Percentiles rank a stretch among this genome's conserved stretches.
These are phyloP conservation scores for Dinomys branickii DNA, from an alignment of 2,113 vertebrate genomes.

Conservation along the genomic window DNA sequence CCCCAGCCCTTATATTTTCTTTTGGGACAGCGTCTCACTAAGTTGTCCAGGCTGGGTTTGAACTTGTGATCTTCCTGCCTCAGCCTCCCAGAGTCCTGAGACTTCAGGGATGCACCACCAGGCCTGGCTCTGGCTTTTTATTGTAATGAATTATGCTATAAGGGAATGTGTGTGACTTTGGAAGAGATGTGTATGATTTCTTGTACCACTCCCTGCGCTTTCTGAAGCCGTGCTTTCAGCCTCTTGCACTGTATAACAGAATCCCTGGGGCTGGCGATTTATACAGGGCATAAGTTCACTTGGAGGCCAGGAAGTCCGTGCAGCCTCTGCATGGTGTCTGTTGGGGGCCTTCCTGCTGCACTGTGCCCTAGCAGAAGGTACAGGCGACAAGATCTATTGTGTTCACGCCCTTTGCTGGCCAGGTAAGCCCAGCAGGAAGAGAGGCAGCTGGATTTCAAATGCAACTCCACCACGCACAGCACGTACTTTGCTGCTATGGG, in stretches of 20 bases:
- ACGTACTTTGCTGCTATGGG: fast-evolving
- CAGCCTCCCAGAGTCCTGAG: neutral
- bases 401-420: neutral
- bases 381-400: neutral
- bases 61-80: neutral
- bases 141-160: neutral
- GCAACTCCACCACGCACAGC: fast-evolving
- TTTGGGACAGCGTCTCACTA: neutral
- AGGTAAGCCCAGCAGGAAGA: neutral
- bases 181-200: neutral
- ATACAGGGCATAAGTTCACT: neutral
- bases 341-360: neutral
- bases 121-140: neutral
- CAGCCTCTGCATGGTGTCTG: neutral
- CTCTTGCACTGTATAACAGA: neutral
- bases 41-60: neutral
- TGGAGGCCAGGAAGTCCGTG: neutral
- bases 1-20: neutral
- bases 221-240: neutral
- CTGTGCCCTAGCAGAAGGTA: neutral
- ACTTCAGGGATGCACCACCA: neutral
- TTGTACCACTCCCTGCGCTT: neutral
- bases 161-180: neutral
- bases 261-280: neutral
- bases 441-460: neutral